Percentiles rank a stretch among this genome's conserved stretches.
Conservation (phyloP, 2,113 vertebrate genomes). For the Colaptes auratus region DNA sequence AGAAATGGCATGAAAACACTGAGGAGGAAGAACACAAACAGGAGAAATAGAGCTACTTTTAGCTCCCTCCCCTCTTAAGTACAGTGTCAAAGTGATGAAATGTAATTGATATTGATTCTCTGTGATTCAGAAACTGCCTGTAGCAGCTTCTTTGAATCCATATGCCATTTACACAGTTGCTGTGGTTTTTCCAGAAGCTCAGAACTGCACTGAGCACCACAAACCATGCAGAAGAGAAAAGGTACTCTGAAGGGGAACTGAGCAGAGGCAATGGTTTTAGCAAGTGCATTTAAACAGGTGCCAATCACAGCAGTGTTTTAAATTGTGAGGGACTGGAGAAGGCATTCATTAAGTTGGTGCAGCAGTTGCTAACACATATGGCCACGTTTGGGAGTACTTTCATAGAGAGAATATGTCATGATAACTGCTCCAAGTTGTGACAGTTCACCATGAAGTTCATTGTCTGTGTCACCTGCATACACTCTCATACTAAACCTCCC, state of each 20-base stretch:
- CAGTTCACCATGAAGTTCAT: not conserved
- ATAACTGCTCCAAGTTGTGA: not conserved
- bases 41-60: not conserved
- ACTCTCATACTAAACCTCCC: not conserved
- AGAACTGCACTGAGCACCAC: not conserved
- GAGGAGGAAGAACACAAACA: not conserved
- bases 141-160: constrained; percentile 2
- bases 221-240: not conserved
- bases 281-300: not conserved
- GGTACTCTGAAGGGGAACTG: not conserved
- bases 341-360: not conserved
- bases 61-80: not conserved
- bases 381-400: not conserved
- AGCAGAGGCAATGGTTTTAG: not conserved
- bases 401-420: not conserved
- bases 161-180: not conserved
- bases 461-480: not conserved
- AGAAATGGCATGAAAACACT: not conserved
- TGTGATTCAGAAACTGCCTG: constrained; percentile 32
- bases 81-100: not conserved
- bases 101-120: constrained; percentile 37
- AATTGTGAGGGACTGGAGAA: not conserved
- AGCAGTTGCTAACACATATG: not conserved
- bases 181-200: not conserved
- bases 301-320: not conserved